Evolutionary conservation across 2,888 invertebrate species (phyloP).

Genomic region (Ceramica pisi): DNA sequence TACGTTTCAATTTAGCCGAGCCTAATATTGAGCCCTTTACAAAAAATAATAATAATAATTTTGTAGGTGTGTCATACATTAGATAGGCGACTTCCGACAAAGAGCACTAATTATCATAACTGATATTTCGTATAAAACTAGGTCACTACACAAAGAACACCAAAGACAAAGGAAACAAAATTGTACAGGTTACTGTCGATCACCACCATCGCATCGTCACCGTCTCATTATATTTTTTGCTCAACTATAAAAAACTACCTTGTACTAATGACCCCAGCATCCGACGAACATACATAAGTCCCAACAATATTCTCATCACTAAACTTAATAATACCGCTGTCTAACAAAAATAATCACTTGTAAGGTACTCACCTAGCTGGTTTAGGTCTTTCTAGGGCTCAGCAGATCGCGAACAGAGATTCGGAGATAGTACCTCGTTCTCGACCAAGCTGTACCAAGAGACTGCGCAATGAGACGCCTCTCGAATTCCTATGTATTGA

Average conservation of each 20-base stretch:
- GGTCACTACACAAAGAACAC: too few species aligned
- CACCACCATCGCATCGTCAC: too few species aligned
- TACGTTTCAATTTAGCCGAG: neutral
- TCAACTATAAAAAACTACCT: neutral
- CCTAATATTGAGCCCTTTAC: neutral
- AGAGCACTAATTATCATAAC: neutral
- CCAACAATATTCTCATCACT: neutral
- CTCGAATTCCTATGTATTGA: conserved; percentile 12
- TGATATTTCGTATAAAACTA: neutral
- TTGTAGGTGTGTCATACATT: neutral
- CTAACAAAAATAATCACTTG: neutral
- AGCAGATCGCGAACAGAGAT: neutral
- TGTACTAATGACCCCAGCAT: too few species aligned
- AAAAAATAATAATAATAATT: neutral
- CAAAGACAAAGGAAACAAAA: neutral
- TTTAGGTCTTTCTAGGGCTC: neutral
- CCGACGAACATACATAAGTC: neutral
- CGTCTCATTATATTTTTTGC: neutral
- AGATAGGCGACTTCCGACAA: neutral
- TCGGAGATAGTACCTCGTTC: neutral
- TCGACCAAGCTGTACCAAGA: neutral
- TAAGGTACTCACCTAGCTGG: neutral
- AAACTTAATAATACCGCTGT: neutral
- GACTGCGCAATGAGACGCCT: neutral
- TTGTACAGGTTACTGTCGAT: neutral